Evolutionary conservation across 2,888 invertebrate species (phyloP), one percentile per base, ranked within the genome.

Genomic region (Sipha maydis): DNA sequence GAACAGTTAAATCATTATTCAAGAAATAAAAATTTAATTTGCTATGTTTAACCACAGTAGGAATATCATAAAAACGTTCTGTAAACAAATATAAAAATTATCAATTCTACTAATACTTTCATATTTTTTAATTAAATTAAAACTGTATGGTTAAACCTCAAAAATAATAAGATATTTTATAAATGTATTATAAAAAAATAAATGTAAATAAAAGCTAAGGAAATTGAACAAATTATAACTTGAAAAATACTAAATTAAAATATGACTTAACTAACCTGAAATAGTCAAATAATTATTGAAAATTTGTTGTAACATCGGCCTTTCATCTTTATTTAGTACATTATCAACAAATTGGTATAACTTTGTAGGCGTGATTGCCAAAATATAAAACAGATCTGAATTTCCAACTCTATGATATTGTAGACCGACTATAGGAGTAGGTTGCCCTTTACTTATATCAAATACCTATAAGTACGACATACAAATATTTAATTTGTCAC

Each of bases 301-400:
- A 79, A 98, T 94, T 76, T 95, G 95, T 90, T 95, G 95, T 17
- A 97, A 93, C 89, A 96, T 93, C 0, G 96, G 96, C 90, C 96
- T 96, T 85, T 97, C 97, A 25, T 97, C 96, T 0, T 93, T 92
- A 89, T 94, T 94, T 0, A 95, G 93, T 84, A 95, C 94, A 76
- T 92, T 91, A 3, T 97, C 98, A 90, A 96, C 94, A 91, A 98
- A 98, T 92, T 97, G 97, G 92, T 98, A 98, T 78, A 99, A 92
- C 88, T 96, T 94, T 80, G 95, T 95, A 1, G 96, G 94, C 8
- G 98, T 97, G 0, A 97, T 96, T 5, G 96, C 96, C 90, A 98
- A 94, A 69, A 98, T 95, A 86, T 96, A 95, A 92, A 96, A 97
- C 91, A 95, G 95, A 90, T 95, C 95, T 0, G 95, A 93, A 83